Evolutionary conservation across 2,888 invertebrate genomes (phyloP), one percentile per base, ranked within the genome.

Genomic region (Brachyptera risi): DNA sequence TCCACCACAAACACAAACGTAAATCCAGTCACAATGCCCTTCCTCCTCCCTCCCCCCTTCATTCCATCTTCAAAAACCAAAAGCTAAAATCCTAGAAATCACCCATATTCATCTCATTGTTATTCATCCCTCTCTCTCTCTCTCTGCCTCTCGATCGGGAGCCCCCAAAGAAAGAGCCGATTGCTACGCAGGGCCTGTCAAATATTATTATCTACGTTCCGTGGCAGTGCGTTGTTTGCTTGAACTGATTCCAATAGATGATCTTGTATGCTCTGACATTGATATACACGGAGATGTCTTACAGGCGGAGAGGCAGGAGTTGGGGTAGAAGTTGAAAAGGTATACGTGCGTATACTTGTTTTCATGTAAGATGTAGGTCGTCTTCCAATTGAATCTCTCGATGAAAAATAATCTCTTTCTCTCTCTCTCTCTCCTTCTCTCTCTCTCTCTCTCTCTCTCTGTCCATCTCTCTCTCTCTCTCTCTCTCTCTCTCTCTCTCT

Each of bases 21-120:
- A 38, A 38, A 38, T 38, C 40, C 40, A 38, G 40, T 38, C 40
- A 11, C 15, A 38, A n/a, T n/a, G 40, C 17, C 17, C 17, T 17
- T 4, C 11, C 11, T 35, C 35, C 11, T 11, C 35, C 35, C 35
- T 35, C 35, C 35, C 35, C 4, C 40, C 3, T 17, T 17, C 40
- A n/a, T 38, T 38, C 17, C 40, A 3, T 4, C 5, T 38, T 17
- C n/a, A n/a, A 38, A 38, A 38, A 11, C 40, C 40, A 38, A 38
- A 38, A 38, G 15, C 40, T 38, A 21, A 44, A 44, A 44, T 44
- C 44, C 19, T 44, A 21, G 21, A 44, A 44, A 44, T 44, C 44
- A 21, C 21, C 44, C 44, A 44, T 44, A 44, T 44, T 44, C 44
- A 21, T 44, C 44, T 44, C 44, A 44, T 44, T 44, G 44, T 17